Conservation (phyloP, 2,797 vertebrate species). For the Simalia tracyae region DNA sequence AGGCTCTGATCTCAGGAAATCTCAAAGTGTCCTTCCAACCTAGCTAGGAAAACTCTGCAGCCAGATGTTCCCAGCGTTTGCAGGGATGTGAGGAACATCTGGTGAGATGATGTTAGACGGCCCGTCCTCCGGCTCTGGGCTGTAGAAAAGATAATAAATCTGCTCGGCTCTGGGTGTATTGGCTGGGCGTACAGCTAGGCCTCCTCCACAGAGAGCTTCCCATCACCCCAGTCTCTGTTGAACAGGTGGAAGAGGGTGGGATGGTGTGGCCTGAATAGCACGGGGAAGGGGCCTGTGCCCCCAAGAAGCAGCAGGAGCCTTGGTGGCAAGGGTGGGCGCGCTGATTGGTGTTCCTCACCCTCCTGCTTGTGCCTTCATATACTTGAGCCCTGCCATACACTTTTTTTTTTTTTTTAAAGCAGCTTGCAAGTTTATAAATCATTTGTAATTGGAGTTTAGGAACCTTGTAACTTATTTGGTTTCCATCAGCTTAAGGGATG, state of each 20-base stretch:
- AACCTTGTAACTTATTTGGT: slow-evolving; percentile 33
- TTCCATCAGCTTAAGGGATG: slow-evolving; percentile 46
- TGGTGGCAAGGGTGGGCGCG: background rate
- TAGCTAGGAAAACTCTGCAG: background rate
- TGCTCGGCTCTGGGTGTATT: background rate
- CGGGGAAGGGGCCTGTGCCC: background rate
- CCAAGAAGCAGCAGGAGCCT: background rate
- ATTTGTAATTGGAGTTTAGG: slow-evolving; percentile 24
- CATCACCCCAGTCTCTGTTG: background rate
- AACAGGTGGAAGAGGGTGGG: accelerated
- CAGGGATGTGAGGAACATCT: background rate
- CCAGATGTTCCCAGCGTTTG: background rate
- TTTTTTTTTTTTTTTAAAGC: background rate
- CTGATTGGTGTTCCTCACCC: accelerated
- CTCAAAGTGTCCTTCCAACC: too few relatives aligned
- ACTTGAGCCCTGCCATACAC: background rate
- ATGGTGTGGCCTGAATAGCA: background rate
- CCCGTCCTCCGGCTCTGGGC: too few relatives aligned
- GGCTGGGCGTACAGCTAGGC: too few relatives aligned
- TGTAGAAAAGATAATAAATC: background rate
- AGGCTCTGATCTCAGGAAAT: background rate
- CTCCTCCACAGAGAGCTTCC: background rate
- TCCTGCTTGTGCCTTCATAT: background rate
- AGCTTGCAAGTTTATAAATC: background rate
- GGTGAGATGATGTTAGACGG: background rate